phyloP scores from a whole-genome alignment of 2,113 vertebrate species.

The Mastomys coucha region DNA sequence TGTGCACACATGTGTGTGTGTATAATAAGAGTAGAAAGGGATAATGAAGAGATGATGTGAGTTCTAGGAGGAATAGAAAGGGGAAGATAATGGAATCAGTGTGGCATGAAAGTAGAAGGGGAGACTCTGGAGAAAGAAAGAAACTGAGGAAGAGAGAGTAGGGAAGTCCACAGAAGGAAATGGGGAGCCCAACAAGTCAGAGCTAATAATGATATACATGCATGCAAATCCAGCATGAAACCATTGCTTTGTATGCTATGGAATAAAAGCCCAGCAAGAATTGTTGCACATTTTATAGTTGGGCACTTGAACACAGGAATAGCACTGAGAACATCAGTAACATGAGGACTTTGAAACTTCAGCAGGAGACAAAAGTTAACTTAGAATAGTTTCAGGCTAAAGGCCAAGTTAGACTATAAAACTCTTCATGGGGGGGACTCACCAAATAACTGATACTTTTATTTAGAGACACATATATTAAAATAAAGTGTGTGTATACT shows the following conservation, averaged over 20 bases:
- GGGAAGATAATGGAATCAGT: not conserved
- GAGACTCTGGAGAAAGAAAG: not conserved
- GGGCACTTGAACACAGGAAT: not conserved
- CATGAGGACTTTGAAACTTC: not conserved
- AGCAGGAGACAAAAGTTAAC: not conserved
- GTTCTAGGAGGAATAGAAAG: not conserved
- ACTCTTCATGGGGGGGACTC: not conserved
- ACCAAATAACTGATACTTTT: not conserved
- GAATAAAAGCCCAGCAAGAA: not conserved
- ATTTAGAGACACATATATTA: not conserved
- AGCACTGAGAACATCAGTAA: not conserved
- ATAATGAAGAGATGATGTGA: not conserved
- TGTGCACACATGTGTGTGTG: not conserved
- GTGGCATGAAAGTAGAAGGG: not conserved
- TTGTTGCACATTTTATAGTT: not conserved
- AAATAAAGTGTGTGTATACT: not conserved
- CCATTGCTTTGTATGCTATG: not conserved
- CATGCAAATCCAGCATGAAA: not conserved
- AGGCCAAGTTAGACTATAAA: not conserved
- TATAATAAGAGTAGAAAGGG: not conserved
- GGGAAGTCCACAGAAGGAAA: not conserved
- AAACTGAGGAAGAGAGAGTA: not conserved
- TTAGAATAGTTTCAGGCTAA: not conserved
- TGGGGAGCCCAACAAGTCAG: not conserved
- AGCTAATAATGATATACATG: not conserved